Evolutionary conservation across 2,797 vertebrate species (phyloP).

Genomic region (Brachymystax lenok): DNA sequence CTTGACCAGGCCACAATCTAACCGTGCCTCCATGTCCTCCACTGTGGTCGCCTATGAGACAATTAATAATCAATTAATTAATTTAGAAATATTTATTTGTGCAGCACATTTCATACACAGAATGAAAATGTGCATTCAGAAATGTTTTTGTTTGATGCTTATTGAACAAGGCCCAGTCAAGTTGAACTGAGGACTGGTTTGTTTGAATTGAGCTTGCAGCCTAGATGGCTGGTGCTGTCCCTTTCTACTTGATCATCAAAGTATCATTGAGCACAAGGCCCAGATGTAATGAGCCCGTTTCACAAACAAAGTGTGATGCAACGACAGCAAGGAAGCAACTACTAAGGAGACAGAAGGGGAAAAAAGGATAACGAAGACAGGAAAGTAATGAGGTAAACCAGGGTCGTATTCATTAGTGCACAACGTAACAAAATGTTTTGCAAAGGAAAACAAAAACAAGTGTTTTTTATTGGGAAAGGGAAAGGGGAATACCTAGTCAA

Average conservation of each 20-base stretch:
- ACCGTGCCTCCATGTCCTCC: constrained; percentile 91
- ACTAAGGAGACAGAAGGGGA: neutral
- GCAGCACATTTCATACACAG: neutral
- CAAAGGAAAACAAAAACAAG: too few species aligned
- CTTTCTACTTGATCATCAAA: neutral
- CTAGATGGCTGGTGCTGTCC: neutral
- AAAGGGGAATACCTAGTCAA: too few species aligned
- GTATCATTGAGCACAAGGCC: neutral
- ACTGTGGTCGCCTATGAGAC: constrained; percentile 81
- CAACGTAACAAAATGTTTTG: too few species aligned
- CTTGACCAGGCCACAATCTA: constrained; percentile 86
- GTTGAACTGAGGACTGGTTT: too few species aligned
- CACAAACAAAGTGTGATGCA: neutral
- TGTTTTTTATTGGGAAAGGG: too few species aligned
- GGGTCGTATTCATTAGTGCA: too few species aligned
- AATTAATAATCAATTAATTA: neutral
- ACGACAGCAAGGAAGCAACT: neutral
- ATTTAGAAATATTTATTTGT: neutral
- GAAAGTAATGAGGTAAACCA: neutral
- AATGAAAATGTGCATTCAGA: too few species aligned
- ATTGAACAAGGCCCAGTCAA: too few species aligned
- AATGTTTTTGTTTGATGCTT: too few species aligned
- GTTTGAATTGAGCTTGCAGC: too few species aligned
- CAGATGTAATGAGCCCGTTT: neutral
- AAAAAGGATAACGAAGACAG: neutral